Base-by-base conservation (phyloP, 2,113 vertebrate genomes). In the Gulo gulo region DNA sequence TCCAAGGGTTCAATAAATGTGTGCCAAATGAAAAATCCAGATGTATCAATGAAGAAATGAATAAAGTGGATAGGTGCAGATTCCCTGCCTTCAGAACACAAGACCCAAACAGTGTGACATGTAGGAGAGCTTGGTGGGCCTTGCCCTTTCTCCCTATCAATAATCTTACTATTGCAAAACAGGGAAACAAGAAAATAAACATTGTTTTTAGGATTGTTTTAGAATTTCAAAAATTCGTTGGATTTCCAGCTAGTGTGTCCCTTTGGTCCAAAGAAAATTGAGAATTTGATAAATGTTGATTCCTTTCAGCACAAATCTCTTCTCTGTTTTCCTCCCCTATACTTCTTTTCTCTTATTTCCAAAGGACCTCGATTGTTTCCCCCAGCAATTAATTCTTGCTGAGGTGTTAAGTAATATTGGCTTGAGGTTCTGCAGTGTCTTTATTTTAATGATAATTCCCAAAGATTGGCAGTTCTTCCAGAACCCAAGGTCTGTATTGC, bases 381-480 rank as follows among this genome's bases (percentile, higher is more conserved):
- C 6, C 18, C 36, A 57, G 57, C 36, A 82, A n/a, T 86, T 82
- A 96, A 67, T 94, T 82, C 26, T 74, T 86, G 29, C n/a, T 88
- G 24, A 85, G 26, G 12, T 86, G 15, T 63, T 93, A 59, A 61
- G n/a, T 59, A 63, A 59, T 67, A 61, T 10, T 76, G 31, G 3
- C 78, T 94, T 88, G 61, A 95, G 34, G 24, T 94, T 92, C 55
- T 23, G 13, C 36, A 80, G 57, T 45, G n/a, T 91, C 29, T 93
- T 97, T 63, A 67, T 95, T 94, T 96, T 94, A 90, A 57, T 79
- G 45, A n/a, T 23, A 94, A 57, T 98, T 87, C 84, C 78, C 74
- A 81, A 50, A 92, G 69, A 61, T 14, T 7, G n/a, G 21, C 5
- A 79, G 14, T 61, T 50, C 39, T 67, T 74, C 61, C 82, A 55